A percentile compares a stretch with the other conserved stretches of the same genome.
Conservation (phyloP, 1,140 invertebrate genomes). For the Gryllus bimaculatus region DNA sequence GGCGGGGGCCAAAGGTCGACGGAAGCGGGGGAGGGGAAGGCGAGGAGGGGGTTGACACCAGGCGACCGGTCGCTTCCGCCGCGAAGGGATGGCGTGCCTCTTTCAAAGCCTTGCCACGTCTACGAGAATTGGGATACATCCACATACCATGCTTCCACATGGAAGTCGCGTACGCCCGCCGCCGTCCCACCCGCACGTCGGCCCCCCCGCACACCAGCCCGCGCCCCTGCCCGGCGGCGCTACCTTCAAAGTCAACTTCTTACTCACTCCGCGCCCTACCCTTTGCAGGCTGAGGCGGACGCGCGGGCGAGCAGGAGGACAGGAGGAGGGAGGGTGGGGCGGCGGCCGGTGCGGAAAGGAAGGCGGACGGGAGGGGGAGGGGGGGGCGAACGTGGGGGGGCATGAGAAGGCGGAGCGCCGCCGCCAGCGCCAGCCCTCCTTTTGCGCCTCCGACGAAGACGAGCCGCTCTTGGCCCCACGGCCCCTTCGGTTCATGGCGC, state of each 20-base stretch:
- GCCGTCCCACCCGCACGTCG: too few relatives aligned
- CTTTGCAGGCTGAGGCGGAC: background rate
- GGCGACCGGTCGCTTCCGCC: too few relatives aligned
- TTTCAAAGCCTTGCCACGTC: background rate
- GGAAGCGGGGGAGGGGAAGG: background rate
- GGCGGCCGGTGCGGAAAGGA: too few relatives aligned
- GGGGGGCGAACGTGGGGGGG: background rate
- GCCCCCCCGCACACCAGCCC: background rate
- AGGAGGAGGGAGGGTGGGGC: background rate
- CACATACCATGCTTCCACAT: background rate
- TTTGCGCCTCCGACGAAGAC: too few relatives aligned
- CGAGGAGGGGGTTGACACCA: background rate
- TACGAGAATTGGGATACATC: conserved; percentile 1
- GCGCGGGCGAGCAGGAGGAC: background rate
- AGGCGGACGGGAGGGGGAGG: background rate
- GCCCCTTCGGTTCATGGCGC: too few relatives aligned
- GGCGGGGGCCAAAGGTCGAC: background rate
- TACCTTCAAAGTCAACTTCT: conserved; percentile 4
- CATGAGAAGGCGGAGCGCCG: background rate
- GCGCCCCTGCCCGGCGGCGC: too few relatives aligned
- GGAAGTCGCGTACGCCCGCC: background rate
- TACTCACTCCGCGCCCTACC: background rate
- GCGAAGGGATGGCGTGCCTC: background rate
- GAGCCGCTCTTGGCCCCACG: too few relatives aligned
- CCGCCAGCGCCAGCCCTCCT: too few relatives aligned